Evolutionary conservation across 37 sponge, comb jelly and placozoan species (phyloP).

Genomic region (Haliclona indistincta): DNA sequence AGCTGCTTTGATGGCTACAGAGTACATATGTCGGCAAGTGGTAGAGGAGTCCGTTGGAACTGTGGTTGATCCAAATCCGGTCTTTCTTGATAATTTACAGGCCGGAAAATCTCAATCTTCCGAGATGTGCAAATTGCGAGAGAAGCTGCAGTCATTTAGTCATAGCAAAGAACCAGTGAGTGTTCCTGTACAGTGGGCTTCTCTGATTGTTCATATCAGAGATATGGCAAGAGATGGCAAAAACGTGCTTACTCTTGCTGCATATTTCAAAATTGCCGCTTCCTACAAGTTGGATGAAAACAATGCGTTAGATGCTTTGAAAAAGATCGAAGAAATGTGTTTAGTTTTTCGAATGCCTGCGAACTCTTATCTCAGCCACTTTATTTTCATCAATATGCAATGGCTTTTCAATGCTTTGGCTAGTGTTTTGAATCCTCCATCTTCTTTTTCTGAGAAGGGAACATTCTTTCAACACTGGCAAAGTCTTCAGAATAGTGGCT

Average conservation of each 20-base stretch:
- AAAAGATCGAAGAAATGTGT: neutral
- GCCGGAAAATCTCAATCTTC: neutral
- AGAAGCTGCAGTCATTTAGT: neutral
- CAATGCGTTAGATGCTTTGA: neutral
- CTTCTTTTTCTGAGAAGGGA: neutral
- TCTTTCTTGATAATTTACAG: neutral
- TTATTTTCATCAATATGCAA: neutral
- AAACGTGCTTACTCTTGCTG: neutral
- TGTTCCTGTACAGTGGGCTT: neutral
- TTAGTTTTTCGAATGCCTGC: neutral
- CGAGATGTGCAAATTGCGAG: neutral
- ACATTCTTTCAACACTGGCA: neutral
- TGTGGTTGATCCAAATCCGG: neutral
- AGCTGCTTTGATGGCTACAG: neutral
- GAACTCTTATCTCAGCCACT: neutral
- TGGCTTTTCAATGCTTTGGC: neutral
- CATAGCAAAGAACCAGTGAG: neutral
- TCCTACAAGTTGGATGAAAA: neutral
- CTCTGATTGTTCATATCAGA: neutral
- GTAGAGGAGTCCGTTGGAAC: neutral
- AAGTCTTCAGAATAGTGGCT: neutral
- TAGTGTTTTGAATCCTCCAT: neutral
- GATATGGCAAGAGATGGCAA: neutral
- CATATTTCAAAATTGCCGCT: neutral
- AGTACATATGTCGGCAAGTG: neutral